A percentile compares a stretch with the other conserved stretches of the same genome.
Conservation (phyloP, 1,140 invertebrate genomes). For the Drosophila rufa region DNA sequence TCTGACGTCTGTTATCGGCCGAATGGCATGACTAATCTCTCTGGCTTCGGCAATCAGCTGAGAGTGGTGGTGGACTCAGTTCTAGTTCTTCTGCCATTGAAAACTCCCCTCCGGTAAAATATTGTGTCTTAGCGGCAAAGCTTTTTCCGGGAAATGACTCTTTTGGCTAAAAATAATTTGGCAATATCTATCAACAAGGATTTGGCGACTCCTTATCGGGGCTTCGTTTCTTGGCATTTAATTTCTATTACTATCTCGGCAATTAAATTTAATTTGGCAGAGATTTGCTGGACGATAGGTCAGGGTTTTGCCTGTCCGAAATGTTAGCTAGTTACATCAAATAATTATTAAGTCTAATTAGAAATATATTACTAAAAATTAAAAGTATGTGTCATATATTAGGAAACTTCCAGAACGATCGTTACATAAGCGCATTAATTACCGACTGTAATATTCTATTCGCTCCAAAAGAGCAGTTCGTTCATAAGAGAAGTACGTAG, state of each 20-base stretch:
- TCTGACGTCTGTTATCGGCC: slow-evolving; percentile 40
- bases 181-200: not conserved
- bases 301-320: not conserved
- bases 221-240: not conserved
- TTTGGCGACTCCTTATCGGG: not conserved
- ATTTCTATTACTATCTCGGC: not conserved
- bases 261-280: not conserved
- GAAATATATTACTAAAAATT: too few species aligned
- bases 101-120: slow-evolving; percentile 6
- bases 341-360: too few species aligned
- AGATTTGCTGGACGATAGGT: slow-evolving; percentile 3
- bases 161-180: slow-evolving; percentile 26
- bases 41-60: slow-evolving; percentile 10
- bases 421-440: not conserved
- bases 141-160: slow-evolving; percentile 24
- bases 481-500: not conserved
- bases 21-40: slow-evolving; percentile 33
- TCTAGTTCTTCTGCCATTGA: slow-evolving; percentile 2
- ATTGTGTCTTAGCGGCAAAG: slow-evolving; percentile 2
- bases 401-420: not conserved
- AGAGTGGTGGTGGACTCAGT: not conserved
- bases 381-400: too few species aligned
- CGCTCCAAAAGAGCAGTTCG: not conserved
- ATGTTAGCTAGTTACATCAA: not conserved
- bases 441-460: not conserved